Percentiles rank a stretch among this genome's conserved stretches.
These are phyloP conservation scores for Pristionchus fissidentatus DNA, from an alignment of 2,888 invertebrate genomes.

Conservation along the genomic window DNA sequence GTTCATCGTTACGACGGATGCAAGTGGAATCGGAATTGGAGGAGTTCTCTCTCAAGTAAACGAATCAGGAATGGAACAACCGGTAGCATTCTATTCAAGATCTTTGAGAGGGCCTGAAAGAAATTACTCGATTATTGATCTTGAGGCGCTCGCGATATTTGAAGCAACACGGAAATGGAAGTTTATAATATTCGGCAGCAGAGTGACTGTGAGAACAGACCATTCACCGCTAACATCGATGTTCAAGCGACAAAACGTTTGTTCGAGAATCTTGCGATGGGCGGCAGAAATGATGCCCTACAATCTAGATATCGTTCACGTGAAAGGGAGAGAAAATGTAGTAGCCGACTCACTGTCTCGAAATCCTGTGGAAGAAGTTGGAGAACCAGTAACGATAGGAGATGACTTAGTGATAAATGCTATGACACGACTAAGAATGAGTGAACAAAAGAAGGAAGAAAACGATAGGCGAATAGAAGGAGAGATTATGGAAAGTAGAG, in stretches of 20 bases:
- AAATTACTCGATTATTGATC: not conserved
- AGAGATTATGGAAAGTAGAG: too few relatives aligned
- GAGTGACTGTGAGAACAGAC: not conserved
- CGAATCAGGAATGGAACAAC: not conserved
- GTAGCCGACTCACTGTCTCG: not conserved
- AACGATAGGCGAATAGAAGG: too few relatives aligned
- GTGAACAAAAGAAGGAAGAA: too few relatives aligned
- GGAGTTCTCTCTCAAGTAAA: not conserved
- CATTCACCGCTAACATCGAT: not conserved
- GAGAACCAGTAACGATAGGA: not conserved
- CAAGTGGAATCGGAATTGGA: not conserved
- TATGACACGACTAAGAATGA: too few relatives aligned
- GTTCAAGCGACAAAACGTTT: not conserved
- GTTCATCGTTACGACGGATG: not conserved
- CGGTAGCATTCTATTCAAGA: not conserved
- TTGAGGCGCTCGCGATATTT: not conserved
- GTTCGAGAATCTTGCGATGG: not conserved
- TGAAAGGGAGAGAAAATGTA: not conserved
- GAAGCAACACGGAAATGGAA: not conserved
- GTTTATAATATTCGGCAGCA: not conserved
- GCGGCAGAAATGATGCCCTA: not conserved
- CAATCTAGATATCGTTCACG: too few relatives aligned
- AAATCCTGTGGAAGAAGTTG: not conserved
- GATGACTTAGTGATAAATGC: too few relatives aligned
- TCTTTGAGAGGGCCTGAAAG: not conserved